Evolutionary conservation across 2,113 vertebrate genomes (phyloP), one percentile per base, ranked within the genome.

Genomic region (Tapirus terrestris): DNA sequence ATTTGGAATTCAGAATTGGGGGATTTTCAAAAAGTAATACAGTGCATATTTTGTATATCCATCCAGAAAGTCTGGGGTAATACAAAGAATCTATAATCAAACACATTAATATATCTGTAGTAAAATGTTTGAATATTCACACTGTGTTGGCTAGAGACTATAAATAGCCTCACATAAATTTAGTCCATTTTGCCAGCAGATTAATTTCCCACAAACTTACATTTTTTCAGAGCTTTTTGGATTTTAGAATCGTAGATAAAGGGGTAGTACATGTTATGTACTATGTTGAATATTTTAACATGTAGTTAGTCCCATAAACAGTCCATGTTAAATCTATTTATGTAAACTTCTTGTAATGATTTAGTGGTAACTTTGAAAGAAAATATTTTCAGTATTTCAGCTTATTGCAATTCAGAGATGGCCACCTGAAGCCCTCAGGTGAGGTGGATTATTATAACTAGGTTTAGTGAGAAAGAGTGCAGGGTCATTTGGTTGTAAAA

Each of bases 351-450:
- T 93, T 96, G 0, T 86, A 39, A 14, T 93, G 33, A 83, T 53
- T 96, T 89, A 89, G 9, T 96, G 31, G 21, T 75, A 76, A 75
- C 16, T 80, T 79, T 91, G 51, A 89, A 89, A 68, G 88, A 72
- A 88, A 82, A 56, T 80, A 89, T 51, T 90, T 94, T 95, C 29
- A 72, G 27, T 86, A 23, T 85, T 96, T 92, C 29, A 90, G 31
- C 10, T 61, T 79, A 29, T 18, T 85, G 70, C 18, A 81, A 8
- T 86, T 94, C 56, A 91, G 80, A 95, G 45, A 90, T 92, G 53
- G 63, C 43, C n/a, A 3, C 56, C 8, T 60, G 33, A 29, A 96
- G n/a, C 68, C 4, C 3, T 72, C 14, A 53, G 20, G 21, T 82
- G 36, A 85, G 36, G 39, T 84, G 21, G 29, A 73, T 95, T 81